Evolutionary conservation across 2,113 vertebrate genomes (phyloP).

Genomic region (Monarcha castaneiventris): DNA sequence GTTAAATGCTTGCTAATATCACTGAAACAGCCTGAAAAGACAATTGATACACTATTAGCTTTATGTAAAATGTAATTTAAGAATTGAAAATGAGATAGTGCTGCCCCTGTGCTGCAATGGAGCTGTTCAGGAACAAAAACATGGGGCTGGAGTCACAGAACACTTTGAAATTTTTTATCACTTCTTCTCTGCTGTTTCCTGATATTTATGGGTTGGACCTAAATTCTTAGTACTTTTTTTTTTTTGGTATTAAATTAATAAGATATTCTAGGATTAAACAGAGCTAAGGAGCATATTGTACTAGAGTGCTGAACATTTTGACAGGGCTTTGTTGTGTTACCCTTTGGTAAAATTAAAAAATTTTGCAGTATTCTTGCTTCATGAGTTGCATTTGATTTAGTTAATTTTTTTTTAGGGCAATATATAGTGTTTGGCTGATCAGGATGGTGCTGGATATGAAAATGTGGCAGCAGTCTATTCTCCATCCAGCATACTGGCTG

Average conservation of each 20-base stretch:
- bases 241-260: background rate
- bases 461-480: background rate
- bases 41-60: background rate
- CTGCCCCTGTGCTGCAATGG: background rate
- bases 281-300: background rate
- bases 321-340: background rate
- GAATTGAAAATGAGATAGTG: background rate
- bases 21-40: background rate
- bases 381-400: background rate
- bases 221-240: background rate
- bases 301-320: background rate
- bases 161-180: background rate
- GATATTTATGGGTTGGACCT: background rate
- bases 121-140: background rate
- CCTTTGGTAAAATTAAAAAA: background rate
- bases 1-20: background rate
- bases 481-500: background rate
- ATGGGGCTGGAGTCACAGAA: background rate
- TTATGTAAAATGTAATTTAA: background rate
- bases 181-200: background rate
- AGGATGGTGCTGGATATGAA: background rate
- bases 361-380: background rate
- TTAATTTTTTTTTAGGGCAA: background rate
- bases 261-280: background rate
- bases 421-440: background rate